Base-by-base conservation (phyloP, 2,888 invertebrate species). In the Blera fallax region DNA sequence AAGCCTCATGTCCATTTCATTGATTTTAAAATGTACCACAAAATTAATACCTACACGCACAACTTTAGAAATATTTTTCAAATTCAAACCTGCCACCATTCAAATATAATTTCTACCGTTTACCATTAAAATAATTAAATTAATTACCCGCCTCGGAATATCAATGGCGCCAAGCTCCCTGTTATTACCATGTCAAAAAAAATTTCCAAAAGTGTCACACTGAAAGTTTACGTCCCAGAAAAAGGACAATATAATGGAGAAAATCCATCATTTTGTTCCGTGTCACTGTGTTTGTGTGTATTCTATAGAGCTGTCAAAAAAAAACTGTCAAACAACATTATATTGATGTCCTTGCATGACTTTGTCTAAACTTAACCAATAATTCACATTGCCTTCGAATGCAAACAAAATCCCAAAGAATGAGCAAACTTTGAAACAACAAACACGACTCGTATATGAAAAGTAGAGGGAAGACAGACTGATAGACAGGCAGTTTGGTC, bases 341-440 rank as follows among this genome's bases (percentile, higher is more conserved):
- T 69, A 79, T 73, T 69, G 83, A 84, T 84, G 83, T 84, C 79
- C 64, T 84, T 79, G 79, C 64, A 84, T 80, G 84, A 84, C 84
- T 80, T 64, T 45, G 69, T 72, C 54, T 45, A 64, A 84, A 84
- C 72, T 62, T 70, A 70, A 48, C 79, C 74, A 80, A 84, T 80
- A 84, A 80, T 60, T 84, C 80, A 79, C 74, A 64, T 74, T 69
- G 69, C 69, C 74, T 52, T 50, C 29, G 18, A 50, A 70, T 52
- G 80, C 74, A 84, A 84, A 84, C 74, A 84, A 58, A 70, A 65
- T 62, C 18, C 32, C n/a, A 10, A 58, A 76, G 80, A 80, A 76
- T 16, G 58, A 70, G 70, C 32, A 76, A 79, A 84, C 80, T 84
- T 84, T 80, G 74, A 58, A 84, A 84, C 74, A 80, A 84, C 74